phyloP scores from a whole-genome alignment of 35 echinoderm and acorn worm species.

The Strongylocentrotus purpuratus region DNA sequence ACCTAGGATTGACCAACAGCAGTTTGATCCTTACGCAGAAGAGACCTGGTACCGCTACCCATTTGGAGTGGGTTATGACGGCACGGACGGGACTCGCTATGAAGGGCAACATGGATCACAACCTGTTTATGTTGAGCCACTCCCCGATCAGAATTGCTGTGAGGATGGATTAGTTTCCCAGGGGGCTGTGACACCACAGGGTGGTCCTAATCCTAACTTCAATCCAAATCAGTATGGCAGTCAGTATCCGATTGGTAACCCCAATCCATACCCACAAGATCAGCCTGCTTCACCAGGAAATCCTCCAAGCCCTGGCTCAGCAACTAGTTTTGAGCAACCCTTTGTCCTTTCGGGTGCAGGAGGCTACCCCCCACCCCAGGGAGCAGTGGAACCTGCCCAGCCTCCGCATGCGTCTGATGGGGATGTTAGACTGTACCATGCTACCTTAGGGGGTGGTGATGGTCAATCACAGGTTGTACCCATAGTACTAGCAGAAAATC shows the following conservation, averaged over 20 bases:
- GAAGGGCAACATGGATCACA: constrained; percentile 2
- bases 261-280: not conserved
- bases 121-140: not conserved
- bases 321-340: not conserved
- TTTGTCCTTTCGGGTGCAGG: not conserved
- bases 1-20: constrained; percentile 18
- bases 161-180: not conserved
- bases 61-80: constrained; percentile 23
- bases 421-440: constrained; percentile 40
- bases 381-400: not conserved
- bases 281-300: not conserved
- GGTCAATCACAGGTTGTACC: not conserved
- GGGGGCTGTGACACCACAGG: not conserved
- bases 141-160: constrained; percentile 23
- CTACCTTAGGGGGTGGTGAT: constrained; percentile 16
- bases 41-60: constrained; percentile 24
- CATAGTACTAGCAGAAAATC: not conserved
- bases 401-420: not conserved
- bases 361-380: not conserved
- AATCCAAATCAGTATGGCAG: constrained; percentile 16
- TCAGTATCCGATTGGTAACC: not conserved
- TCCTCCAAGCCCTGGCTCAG: not conserved
- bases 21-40: constrained; percentile 21
- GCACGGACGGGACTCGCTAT: not conserved
- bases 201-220: constrained; percentile 1